These are phyloP conservation scores for Carduelis carduelis DNA, from an alignment of 2,797 vertebrate genomes.

Conservation along the genomic window DNA sequence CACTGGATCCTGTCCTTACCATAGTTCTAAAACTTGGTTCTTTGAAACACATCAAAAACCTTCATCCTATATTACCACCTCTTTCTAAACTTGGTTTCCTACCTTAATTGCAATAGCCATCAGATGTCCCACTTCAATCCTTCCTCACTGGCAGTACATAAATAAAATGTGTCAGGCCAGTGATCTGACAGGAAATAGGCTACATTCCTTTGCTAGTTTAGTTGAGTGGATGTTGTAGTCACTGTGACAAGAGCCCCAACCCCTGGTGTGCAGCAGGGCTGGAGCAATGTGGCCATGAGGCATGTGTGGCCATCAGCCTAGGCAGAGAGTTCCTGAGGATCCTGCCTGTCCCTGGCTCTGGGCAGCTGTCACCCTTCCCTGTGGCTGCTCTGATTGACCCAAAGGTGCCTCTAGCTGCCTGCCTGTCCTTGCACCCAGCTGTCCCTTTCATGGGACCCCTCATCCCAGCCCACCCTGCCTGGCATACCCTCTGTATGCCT, in stretches of 20 bases:
- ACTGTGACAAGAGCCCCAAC: fast-evolving
- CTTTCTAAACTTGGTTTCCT: background rate
- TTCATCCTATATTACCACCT: background rate
- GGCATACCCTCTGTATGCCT: fast-evolving
- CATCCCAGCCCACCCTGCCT: background rate
- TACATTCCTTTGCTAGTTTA: fast-evolving
- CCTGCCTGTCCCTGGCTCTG: fast-evolving
- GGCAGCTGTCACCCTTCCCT: background rate
- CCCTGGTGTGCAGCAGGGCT: fast-evolving
- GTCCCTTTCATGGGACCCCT: background rate
- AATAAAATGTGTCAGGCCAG: background rate
- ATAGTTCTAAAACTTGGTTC: background rate
- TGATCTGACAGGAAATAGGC: background rate
- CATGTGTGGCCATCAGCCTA: fast-evolving
- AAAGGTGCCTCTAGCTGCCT: background rate
- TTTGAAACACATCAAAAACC: background rate
- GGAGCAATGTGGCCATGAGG: background rate
- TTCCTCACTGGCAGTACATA: background rate
- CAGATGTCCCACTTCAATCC: background rate
- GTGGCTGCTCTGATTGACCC: fast-evolving
- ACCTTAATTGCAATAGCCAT: background rate
- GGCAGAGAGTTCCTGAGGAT: background rate
- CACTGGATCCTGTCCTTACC: background rate
- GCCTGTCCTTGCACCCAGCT: background rate
- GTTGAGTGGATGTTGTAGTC: background rate